Evolutionary conservation across 2,113 vertebrate genomes (phyloP).

Genomic region (Podilymbus podiceps): DNA sequence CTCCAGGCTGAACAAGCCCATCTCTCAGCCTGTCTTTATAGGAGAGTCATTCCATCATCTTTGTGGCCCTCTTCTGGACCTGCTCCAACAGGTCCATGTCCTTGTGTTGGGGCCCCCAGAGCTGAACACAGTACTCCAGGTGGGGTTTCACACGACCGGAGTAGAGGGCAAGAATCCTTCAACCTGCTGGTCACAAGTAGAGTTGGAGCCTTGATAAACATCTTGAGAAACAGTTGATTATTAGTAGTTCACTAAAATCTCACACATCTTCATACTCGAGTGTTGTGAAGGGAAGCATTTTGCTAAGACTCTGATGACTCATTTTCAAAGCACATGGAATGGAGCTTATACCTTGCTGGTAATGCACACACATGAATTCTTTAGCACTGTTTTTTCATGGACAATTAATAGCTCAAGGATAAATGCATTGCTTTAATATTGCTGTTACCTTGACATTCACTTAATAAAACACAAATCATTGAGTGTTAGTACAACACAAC

Average conservation of each 20-base stretch:
- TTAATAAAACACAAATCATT: background rate
- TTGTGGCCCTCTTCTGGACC: no score
- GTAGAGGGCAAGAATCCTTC: no score
- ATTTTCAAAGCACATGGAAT: background rate
- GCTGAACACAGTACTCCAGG: no score
- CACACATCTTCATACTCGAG: background rate
- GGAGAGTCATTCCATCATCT: no score
- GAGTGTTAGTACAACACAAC: background rate
- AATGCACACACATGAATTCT: background rate
- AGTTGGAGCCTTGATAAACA: background rate
- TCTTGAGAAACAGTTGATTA: background rate
- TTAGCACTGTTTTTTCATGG: background rate
- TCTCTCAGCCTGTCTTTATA: no score
- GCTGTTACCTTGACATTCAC: background rate
- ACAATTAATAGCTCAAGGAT: background rate
- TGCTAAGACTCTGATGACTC: background rate
- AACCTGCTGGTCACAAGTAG: no score
- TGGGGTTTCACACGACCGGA: no score
- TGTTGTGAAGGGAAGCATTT: background rate
- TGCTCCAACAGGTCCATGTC: no score
- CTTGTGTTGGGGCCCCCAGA: no score
- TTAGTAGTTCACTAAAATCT: background rate
- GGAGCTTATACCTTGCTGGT: background rate
- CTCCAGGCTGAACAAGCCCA: no score
- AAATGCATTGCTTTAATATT: background rate